Percentiles rank a stretch among this genome's conserved stretches.
phyloP scores from a whole-genome alignment of 2,113 vertebrate genomes.

The Charadrius vociferus region DNA sequence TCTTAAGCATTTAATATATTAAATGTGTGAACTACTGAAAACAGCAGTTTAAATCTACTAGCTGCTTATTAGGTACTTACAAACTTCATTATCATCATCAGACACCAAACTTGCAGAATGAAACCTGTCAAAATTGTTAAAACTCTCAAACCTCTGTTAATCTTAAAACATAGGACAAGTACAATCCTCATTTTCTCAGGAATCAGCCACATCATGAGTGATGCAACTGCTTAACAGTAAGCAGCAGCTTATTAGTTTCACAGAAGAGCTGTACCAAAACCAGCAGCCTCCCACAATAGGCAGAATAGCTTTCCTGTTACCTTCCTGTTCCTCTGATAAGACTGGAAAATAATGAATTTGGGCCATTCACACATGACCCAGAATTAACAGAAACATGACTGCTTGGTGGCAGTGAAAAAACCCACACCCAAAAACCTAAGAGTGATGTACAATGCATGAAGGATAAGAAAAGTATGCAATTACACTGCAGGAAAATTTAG shows the following conservation, averaged over 20 bases:
- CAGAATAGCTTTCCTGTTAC: background rate
- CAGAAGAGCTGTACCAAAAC: background rate
- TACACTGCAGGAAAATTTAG: background rate
- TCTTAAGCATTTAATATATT: background rate
- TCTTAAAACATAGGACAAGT: background rate
- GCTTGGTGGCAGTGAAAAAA: background rate
- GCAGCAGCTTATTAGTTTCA: background rate
- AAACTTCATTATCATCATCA: slow-evolving; percentile 6
- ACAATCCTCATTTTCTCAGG: background rate
- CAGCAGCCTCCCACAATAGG: background rate
- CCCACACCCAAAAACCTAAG: background rate
- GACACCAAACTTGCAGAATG: background rate
- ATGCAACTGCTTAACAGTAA: background rate
- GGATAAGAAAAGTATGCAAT: background rate
- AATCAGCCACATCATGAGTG: slow-evolving; percentile 3
- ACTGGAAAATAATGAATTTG: background rate
- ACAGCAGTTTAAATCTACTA: background rate
- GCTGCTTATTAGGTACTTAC: background rate
- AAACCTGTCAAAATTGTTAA: background rate
- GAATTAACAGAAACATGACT: background rate
- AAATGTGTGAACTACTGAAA: background rate
- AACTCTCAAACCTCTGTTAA: background rate
- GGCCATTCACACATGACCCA: background rate
- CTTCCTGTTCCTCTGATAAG: background rate
- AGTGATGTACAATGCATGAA: background rate